Evolutionary conservation across 2,888 invertebrate species (phyloP).

Genomic region (Thera britannica): DNA sequence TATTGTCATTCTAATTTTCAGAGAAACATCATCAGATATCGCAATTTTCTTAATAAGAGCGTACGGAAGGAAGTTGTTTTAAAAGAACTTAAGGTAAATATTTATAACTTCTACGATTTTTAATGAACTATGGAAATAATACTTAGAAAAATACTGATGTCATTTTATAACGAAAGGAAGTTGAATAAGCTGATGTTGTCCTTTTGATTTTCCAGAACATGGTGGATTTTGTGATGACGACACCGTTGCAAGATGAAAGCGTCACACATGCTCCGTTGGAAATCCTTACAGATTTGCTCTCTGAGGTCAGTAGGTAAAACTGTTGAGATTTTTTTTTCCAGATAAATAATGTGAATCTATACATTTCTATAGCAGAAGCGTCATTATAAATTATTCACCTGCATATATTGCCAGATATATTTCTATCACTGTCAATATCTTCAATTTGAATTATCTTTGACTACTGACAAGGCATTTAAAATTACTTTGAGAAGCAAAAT

Average conservation of each 20-base stretch:
- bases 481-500: no score
- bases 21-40: constrained; percentile 91
- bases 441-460: no score
- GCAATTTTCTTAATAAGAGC: constrained; percentile 87
- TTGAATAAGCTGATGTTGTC: constrained; percentile 1
- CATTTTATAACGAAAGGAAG: constrained; percentile 5
- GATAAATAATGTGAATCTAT: background rate
- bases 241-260: constrained; percentile 90
- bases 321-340: background rate
- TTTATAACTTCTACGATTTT: constrained; percentile 2
- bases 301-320: constrained; percentile 70
- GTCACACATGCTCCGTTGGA: constrained; percentile 89
- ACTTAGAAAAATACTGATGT: constrained; percentile 15
- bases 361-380: no score
- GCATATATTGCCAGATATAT: no score
- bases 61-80: constrained; percentile 89
- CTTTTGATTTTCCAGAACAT: constrained; percentile 83
- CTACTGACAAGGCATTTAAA: no score
- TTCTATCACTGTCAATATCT: no score
- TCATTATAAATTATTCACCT: no score
- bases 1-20: constrained; percentile 65
- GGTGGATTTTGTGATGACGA: constrained; percentile 90
- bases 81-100: constrained; percentile 89
- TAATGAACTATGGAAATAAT: constrained; percentile 3
- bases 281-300: constrained; percentile 89